These are phyloP conservation scores for Zootermopsis nevadensis DNA, from an alignment of 2,888 invertebrate genomes.

Conservation along the genomic window DNA sequence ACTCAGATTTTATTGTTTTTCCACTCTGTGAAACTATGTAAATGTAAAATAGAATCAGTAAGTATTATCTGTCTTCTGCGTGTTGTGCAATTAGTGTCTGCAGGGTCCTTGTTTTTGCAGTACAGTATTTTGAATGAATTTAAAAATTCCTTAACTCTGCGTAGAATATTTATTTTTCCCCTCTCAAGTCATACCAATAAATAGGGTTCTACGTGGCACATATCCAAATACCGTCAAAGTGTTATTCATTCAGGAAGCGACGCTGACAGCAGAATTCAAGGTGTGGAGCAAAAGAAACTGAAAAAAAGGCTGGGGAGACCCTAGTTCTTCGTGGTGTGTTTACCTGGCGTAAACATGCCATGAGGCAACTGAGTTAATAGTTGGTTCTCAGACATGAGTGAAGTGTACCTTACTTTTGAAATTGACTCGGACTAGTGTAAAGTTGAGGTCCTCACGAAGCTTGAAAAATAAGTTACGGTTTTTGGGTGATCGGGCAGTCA, in stretches of 20 bases:
- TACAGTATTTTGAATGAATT: conserved; percentile 29
- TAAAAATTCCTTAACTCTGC: conserved; percentile 29
- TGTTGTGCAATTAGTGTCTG: conserved; percentile 29
- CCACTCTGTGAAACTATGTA: conserved; percentile 32
- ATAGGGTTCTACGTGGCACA: background rate
- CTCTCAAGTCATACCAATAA: background rate
- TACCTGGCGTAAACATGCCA: too few relatives aligned
- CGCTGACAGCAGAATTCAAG: background rate
- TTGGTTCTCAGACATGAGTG: too few relatives aligned
- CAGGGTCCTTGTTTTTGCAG: conserved; percentile 31
- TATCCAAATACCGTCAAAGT: background rate
- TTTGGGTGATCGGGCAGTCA: too few relatives aligned
- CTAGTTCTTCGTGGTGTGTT: too few relatives aligned
- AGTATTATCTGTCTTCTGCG: conserved; percentile 15
- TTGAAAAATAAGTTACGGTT: too few relatives aligned
- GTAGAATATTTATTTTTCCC: conserved; percentile 19
- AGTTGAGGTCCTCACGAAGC: too few relatives aligned
- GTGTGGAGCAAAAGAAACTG: too few relatives aligned
- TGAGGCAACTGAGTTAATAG: too few relatives aligned
- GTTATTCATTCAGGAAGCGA: background rate
- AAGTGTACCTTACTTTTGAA: too few relatives aligned
- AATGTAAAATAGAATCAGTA: conserved; percentile 14
- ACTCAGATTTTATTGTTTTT: conserved; percentile 25
- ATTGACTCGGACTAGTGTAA: too few relatives aligned
- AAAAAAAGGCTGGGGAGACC: too few relatives aligned